Conservation (phyloP, 2,113 vertebrate species). For the Galeopterus variegatus region DNA sequence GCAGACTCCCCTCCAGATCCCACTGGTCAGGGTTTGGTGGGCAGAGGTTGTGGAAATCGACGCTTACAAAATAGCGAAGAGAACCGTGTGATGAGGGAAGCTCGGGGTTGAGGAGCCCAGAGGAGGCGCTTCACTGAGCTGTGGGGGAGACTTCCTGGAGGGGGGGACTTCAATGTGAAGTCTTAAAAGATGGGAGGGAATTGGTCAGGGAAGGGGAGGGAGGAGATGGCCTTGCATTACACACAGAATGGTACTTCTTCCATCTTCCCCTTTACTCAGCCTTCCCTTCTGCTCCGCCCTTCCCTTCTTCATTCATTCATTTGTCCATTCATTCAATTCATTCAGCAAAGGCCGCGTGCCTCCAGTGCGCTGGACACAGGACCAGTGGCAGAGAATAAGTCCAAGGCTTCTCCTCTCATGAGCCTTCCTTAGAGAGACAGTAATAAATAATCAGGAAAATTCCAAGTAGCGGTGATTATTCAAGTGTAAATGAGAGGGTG, state of each 20-base stretch:
- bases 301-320: not conserved
- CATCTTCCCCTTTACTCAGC: not conserved
- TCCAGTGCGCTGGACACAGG: not conserved
- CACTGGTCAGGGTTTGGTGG: not conserved
- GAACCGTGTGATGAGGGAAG: accelerated
- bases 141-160: not conserved
- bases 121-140: not conserved
- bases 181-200: not conserved
- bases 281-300: accelerated
- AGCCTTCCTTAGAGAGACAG: not conserved
- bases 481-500: accelerated
- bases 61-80: not conserved
- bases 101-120: not conserved
- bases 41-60: not conserved
- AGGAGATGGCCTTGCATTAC: not conserved
- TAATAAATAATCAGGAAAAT: not conserved
- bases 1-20: not conserved
- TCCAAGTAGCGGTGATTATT: not conserved
- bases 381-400: not conserved
- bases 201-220: not conserved
- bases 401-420: not conserved
- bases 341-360: not conserved
- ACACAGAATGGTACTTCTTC: not conserved
- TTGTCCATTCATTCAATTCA: not conserved
- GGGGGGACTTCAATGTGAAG: not conserved